Evolutionary conservation across 2,888 invertebrate species (phyloP), one percentile per base, ranked within the genome.

Genomic region (Euproctis similis): DNA sequence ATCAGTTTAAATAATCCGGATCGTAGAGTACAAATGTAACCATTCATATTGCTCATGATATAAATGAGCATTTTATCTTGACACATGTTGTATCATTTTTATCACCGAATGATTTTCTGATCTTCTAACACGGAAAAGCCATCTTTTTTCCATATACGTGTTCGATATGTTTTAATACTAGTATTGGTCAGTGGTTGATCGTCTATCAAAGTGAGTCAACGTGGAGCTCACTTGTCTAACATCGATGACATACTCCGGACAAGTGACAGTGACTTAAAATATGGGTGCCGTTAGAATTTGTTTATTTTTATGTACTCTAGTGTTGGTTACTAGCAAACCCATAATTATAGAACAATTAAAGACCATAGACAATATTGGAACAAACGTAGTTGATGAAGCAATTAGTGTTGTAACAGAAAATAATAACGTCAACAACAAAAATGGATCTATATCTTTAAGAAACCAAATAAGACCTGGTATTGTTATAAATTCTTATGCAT

Each of bases 391-490:
- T 8, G 9, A 12, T 14, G 11, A 13, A 7, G 12, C n/a, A 4
- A n/a, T n/a, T n/a, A n/a, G n/a, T n/a, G n/a, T n/a, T n/a, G n/a
- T 17, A 17, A 19, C 2, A 8, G 8, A n/a, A 4, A 8, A 19
- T 8, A 2, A 2, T 8, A 8, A 2, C 8, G 8, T 8, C 8
- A 8, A 2, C 8, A 8, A 5, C 8, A 19, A 8, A 19, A 14
- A 14, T 14, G 14, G 4, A 8, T 19, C 19, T 2, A 19, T 19
- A 4, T 8, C 4, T 19, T 19, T 19, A 8, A 45, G 52, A 22
- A 62, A 59, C 22, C 39, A 53, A 24, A 32, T 72, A 13, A 55
- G 73, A 34, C 68, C 71, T 4, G 76, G 69, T 3, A 63, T 74
- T 57, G 7, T 14, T 1, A 48, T 66, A 1, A 42, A 28, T 2